Conservation (phyloP, 1,140 invertebrate species). For the Lasaia peninsularis region DNA sequence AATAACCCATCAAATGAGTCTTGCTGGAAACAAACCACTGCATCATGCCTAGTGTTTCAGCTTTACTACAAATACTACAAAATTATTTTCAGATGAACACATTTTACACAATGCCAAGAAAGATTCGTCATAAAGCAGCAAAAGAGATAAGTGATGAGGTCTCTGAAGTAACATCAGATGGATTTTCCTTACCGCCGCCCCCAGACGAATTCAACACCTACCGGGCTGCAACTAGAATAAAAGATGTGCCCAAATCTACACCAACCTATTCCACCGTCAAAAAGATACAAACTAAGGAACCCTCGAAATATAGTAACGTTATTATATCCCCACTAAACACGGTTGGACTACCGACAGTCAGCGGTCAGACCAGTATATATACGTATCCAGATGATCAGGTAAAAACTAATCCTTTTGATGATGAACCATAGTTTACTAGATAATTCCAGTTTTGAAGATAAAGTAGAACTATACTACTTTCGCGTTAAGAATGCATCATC, state of each 20-base stretch:
- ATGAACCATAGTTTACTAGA: slow-evolving; percentile 17
- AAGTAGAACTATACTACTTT: no score
- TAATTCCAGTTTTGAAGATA: no score
- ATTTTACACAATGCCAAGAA: slow-evolving; percentile 69
- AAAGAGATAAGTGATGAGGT: slow-evolving; percentile 63
- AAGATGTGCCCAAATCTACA: slow-evolving; percentile 50
- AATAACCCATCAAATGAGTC: no score
- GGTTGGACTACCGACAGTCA: slow-evolving; percentile 56
- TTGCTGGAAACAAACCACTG: no score
- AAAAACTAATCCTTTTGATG: slow-evolving; percentile 64
- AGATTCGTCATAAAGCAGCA: slow-evolving; percentile 54
- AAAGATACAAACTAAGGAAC: slow-evolving; percentile 39
- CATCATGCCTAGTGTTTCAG: no score
- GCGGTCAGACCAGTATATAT: slow-evolving; percentile 47
- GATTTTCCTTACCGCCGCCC: slow-evolving; percentile 64
- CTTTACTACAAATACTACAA: not conserved
- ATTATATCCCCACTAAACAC: slow-evolving; percentile 61
- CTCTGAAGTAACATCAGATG: slow-evolving; percentile 64
- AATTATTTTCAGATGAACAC: slow-evolving; percentile 58
- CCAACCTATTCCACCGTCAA: slow-evolving; percentile 56
- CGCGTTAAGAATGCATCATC: no score
- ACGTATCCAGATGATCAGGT: slow-evolving; percentile 59
- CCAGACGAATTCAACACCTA: slow-evolving; percentile 66
- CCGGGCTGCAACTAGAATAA: slow-evolving; percentile 51
- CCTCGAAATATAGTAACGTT: slow-evolving; percentile 42